Conservation (phyloP, 1,140 invertebrate species). For the Apis cerana region DNA sequence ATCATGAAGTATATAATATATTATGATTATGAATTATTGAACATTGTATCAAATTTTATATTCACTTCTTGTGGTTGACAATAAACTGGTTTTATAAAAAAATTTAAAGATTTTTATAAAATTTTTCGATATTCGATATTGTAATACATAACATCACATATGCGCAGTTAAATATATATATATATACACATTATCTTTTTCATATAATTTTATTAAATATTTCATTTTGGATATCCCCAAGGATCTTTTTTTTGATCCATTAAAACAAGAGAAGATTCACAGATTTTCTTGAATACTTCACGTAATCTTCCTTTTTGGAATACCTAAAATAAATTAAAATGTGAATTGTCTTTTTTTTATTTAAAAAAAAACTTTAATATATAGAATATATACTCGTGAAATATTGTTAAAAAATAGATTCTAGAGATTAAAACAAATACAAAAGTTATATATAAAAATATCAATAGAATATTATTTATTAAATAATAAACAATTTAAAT, state of each 20-base stretch:
- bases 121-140: background rate
- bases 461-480: too few relatives aligned
- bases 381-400: background rate
- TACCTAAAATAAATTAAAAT: constrained; percentile 78
- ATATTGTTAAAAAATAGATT: too few relatives aligned
- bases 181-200: background rate
- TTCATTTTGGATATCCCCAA: constrained; percentile 83
- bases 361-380: background rate
- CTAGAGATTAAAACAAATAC: too few relatives aligned
- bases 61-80: constrained; percentile 77
- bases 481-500: too few relatives aligned
- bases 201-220: constrained; percentile 20
- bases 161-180: background rate
- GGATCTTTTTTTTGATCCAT: constrained; percentile 89
- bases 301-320: constrained; percentile 89
- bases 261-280: constrained; percentile 88
- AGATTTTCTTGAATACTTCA: constrained; percentile 89
- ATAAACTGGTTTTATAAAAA: constrained; percentile 77
- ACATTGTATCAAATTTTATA: constrained; percentile 79
- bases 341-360: constrained; percentile 3
- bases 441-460: too few relatives aligned
- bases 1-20: constrained; percentile 66
- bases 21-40: constrained; percentile 76
- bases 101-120: constrained; percentile 15
- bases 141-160: background rate